A percentile compares a stretch with the other conserved stretches of the same genome.
Evolutionary conservation across 2,113 vertebrate species (phyloP).

Genomic region (Caranx ignobilis): DNA sequence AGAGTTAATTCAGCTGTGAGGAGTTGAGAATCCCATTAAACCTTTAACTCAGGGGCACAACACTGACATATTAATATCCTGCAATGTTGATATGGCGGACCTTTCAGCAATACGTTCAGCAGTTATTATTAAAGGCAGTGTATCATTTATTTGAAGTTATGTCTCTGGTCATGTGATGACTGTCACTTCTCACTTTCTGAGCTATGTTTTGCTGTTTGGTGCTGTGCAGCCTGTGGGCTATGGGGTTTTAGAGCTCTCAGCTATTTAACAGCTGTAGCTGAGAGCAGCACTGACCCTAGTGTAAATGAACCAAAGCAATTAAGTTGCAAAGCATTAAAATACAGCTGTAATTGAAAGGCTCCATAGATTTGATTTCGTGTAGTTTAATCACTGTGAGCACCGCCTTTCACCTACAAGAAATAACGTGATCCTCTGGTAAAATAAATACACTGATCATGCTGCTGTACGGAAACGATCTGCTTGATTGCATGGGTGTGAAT

Average conservation of each 20-base stretch:
- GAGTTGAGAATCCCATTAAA: too few species aligned
- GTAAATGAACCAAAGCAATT: background rate
- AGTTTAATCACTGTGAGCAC: background rate
- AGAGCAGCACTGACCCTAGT: background rate
- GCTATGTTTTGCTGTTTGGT: background rate
- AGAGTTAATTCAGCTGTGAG: background rate
- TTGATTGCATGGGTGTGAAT: background rate
- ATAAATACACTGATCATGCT: background rate
- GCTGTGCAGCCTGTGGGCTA: too few species aligned
- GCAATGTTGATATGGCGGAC: too few species aligned
- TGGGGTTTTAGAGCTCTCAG: background rate
- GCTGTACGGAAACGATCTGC: background rate
- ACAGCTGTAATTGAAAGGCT: background rate
- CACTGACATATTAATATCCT: background rate
- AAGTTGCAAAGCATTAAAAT: background rate
- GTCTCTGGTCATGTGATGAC: background rate
- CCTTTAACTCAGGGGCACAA: background rate
- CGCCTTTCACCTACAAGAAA: background rate
- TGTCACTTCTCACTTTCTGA: background rate
- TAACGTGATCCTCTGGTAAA: background rate
- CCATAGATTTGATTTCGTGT: background rate
- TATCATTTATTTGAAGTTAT: background rate
- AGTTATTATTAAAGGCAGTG: too few species aligned
- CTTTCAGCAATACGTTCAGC: background rate
- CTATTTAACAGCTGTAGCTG: background rate